phyloP scores from a whole-genome alignment of 2,113 vertebrate species.

The Laticauda laticaudata region DNA sequence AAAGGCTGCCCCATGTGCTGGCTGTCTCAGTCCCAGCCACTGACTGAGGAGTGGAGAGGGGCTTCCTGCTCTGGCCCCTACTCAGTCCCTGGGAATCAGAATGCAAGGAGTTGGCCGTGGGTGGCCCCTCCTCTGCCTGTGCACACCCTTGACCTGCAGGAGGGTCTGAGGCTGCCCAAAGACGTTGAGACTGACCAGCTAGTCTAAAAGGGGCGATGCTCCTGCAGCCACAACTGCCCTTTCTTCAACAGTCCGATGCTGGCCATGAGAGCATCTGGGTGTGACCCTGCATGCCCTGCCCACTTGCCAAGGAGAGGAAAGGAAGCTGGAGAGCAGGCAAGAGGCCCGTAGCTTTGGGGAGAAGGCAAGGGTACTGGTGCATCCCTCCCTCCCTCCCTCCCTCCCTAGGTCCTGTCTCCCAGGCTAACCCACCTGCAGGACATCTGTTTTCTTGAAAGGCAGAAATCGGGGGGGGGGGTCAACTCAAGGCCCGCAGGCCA shows the following conservation, averaged over 20 bases:
- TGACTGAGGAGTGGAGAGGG: not conserved
- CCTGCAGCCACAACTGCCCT: not conserved
- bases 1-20: not conserved
- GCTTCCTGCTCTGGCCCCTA: not conserved
- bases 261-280: not conserved
- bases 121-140: not conserved
- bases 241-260: not conserved
- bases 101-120: not conserved
- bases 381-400: slow-evolving; percentile 14
- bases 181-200: not conserved
- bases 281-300: not conserved
- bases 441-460: not conserved
- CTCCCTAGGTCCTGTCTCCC: slow-evolving; percentile 65
- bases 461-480: too few relatives aligned
- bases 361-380: too few relatives aligned
- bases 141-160: not conserved
- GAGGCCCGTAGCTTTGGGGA: slow-evolving; percentile 10
- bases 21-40: not conserved
- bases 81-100: not conserved
- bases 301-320: too few relatives aligned
- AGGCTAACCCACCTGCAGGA: not conserved
- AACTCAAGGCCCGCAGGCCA: too few relatives aligned
- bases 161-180: not conserved
- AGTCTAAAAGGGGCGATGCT: not conserved
- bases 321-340: not conserved